A percentile compares a stretch with the other conserved stretches of the same genome.
phyloP scores from a whole-genome alignment of 2,113 vertebrate species.

The Neodontobutis hainanensis region DNA sequence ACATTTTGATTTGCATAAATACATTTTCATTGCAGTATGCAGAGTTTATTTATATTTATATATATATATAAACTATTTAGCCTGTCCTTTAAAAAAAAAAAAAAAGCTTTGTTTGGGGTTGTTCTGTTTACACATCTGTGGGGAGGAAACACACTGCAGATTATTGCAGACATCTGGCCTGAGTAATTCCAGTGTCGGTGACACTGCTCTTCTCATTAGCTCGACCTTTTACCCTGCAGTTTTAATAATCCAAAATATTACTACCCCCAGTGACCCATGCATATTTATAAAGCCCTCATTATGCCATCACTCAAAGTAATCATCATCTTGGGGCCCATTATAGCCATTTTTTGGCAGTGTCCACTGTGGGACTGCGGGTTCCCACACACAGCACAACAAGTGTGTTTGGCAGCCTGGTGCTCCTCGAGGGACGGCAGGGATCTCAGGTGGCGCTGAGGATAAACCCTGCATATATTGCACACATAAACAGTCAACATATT shows the following conservation, averaged over 20 bases:
- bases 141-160: constrained; percentile 25
- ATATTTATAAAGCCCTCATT: constrained; percentile 80
- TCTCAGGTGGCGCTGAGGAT: constrained; percentile 44
- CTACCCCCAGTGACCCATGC: constrained; percentile 71
- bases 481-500: constrained; percentile 35
- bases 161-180: constrained; percentile 43
- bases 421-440: constrained; percentile 34
- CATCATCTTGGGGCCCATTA: constrained; percentile 78
- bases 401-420: constrained; percentile 35
- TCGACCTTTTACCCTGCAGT: constrained; percentile 73
- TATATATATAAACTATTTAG: too few relatives aligned
- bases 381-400: constrained; percentile 33
- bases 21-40: too few relatives aligned
- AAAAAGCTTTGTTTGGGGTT: neutral
- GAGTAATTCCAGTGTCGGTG: constrained; percentile 35
- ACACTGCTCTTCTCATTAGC: constrained; percentile 49
- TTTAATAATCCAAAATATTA: constrained; percentile 75
- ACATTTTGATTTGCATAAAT: too few relatives aligned
- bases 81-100: neutral
- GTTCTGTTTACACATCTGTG: constrained; percentile 6
- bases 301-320: constrained; percentile 78
- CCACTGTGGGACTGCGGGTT: constrained; percentile 45
- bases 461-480: constrained; percentile 17
- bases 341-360: constrained; percentile 52
- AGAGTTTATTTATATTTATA: too few relatives aligned